Evolutionary conservation across 2,797 vertebrate species (phyloP).

Genomic region (Rhincodon typus): DNA sequence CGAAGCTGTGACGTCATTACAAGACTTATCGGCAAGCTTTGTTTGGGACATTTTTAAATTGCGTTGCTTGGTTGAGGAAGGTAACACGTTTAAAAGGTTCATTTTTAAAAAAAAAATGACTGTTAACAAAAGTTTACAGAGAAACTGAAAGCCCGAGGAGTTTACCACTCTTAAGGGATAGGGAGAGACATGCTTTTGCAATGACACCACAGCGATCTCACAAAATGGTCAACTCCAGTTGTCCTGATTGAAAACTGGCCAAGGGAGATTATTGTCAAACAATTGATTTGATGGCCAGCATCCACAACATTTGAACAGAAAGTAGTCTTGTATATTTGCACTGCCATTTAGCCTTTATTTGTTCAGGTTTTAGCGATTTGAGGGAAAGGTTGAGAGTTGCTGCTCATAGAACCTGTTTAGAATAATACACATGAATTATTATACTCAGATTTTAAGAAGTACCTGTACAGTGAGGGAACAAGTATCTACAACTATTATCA

Average conservation of each 20-base stretch:
- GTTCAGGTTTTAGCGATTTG: not conserved
- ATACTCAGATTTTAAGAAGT: not conserved
- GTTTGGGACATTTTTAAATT: not conserved
- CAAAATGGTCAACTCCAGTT: slow-evolving; percentile 2
- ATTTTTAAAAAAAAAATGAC: too few relatives aligned
- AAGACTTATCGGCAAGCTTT: not conserved
- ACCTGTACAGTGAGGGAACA: not conserved
- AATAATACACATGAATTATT: slow-evolving; percentile 24
- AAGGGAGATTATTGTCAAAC: not conserved
- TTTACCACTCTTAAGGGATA: not conserved
- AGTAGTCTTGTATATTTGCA: slow-evolving; percentile 26
- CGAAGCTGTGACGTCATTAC: slow-evolving; percentile 16
- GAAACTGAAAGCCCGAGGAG: not conserved
- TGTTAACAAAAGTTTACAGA: not conserved
- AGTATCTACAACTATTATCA: slow-evolving; percentile 16
- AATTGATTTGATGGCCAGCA: not conserved
- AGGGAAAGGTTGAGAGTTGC: not conserved
- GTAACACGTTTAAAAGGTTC: not conserved
- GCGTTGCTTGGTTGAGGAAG: not conserved
- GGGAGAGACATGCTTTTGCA: slow-evolving; percentile 9
- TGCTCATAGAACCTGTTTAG: not conserved
- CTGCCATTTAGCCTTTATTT: slow-evolving; percentile 5
- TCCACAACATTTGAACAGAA: not conserved
- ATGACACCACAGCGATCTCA: slow-evolving; percentile 5
- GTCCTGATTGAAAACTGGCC: not conserved